Conservation (phyloP, 2,113 vertebrate species). For the Gallinago jamesoni region DNA sequence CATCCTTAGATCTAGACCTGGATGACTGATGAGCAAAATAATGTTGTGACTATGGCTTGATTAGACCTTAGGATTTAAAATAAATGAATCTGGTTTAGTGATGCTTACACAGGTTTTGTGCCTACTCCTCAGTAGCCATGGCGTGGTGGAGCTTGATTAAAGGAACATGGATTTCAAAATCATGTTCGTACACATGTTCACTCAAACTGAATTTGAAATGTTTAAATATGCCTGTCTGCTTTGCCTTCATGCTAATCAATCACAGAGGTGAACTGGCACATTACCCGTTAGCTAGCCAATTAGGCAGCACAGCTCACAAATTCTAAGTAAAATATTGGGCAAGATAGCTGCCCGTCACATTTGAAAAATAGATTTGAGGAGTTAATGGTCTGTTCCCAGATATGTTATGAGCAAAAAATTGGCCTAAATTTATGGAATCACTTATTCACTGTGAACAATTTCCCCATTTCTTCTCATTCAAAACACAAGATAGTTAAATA, state of each 20-base stretch:
- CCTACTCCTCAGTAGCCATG: background rate
- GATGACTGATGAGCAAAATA: background rate
- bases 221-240: constrained; percentile 40
- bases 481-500: background rate
- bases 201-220: background rate
- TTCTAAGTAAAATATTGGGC: constrained; percentile 1
- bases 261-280: background rate
- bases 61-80: background rate
- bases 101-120: background rate
- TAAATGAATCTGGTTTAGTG: background rate
- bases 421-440: background rate
- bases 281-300: background rate
- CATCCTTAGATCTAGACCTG: background rate
- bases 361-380: background rate
- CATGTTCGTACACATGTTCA: background rate
- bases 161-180: constrained; percentile 5
- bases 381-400: background rate
- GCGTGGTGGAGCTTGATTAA: background rate
- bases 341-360: constrained; percentile 12
- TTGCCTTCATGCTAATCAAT: constrained; percentile 40
- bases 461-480: background rate
- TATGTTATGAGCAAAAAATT: background rate
- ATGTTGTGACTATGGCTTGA: background rate
- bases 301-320: background rate
- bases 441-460: background rate